Conservation (phyloP, 2,888 invertebrate species). For the Camptogramma bilineatum region DNA sequence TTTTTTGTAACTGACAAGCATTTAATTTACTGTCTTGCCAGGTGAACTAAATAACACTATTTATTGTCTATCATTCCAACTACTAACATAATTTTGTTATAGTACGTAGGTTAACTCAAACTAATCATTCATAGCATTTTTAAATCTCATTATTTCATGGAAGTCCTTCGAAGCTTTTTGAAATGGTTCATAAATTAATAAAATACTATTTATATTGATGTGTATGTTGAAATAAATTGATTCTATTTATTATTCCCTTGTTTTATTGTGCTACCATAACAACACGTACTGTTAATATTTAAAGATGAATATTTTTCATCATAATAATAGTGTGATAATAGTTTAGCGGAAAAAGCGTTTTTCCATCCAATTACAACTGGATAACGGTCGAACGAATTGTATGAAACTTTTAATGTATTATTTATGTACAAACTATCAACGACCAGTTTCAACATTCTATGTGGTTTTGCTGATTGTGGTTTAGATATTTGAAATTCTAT, state of each 20-base stretch:
- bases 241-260: constrained; percentile 34
- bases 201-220: constrained; percentile 51
- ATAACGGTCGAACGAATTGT: too few species aligned
- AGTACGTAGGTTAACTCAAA: constrained; percentile 9
- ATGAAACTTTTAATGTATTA: too few species aligned
- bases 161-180: constrained; percentile 32
- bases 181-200: constrained; percentile 44
- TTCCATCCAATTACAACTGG: too few species aligned
- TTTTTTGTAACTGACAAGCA: constrained; percentile 32
- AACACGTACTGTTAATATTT: too few species aligned
- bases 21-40: constrained; percentile 48
- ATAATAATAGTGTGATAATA: too few species aligned
- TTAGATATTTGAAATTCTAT: too few species aligned
- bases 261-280: constrained; percentile 11
- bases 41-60: constrained; percentile 19
- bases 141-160: constrained; percentile 14
- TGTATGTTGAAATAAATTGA: constrained; percentile 64
- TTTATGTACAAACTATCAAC: too few species aligned
- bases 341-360: too few species aligned
- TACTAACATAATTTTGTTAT: constrained; percentile 2
- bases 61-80: constrained; percentile 49
- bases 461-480: too few species aligned
- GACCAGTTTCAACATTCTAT: too few species aligned
- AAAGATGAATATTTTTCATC: too few species aligned
- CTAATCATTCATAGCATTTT: constrained; percentile 21